Percentiles rank a stretch among this genome's conserved stretches.
These are phyloP conservation scores for Dinocampus coccinellae DNA, from an alignment of 2,888 invertebrate species.

Conservation along the genomic window DNA sequence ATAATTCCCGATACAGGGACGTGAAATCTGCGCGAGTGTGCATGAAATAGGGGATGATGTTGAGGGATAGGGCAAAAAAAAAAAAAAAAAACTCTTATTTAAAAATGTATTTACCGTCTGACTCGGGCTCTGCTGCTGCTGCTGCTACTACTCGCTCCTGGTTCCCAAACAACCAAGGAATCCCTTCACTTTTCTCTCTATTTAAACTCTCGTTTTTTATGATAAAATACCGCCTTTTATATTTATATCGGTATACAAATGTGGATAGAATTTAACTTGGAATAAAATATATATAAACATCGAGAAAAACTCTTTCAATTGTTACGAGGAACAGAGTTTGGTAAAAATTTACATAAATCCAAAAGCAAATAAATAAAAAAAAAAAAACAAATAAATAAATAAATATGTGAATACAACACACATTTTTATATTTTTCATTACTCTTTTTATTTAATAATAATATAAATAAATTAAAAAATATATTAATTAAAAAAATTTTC, in stretches of 20 bases:
- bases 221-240: constrained; percentile 1
- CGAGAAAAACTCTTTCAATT: no score
- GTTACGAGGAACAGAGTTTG: no score
- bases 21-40: constrained; percentile 58
- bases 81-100: constrained; percentile 61
- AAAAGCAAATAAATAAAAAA: no score
- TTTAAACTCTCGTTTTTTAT: not conserved
- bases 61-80: constrained; percentile 37
- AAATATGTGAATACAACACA: no score
- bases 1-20: constrained; percentile 68
- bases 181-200: not conserved
- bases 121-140: constrained; percentile 44
- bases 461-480: no score
- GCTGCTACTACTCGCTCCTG: no score
- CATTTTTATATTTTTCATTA: no score
- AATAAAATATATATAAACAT: no score
- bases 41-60: not conserved
- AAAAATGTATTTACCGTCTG: constrained; percentile 68
- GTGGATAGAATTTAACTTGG: not conserved
- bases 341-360: no score
- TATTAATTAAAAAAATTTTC: no score
- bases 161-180: not conserved
- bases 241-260: constrained; percentile 9
- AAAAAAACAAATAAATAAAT: no score
- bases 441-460: no score